Evolutionary conservation across 1,140 invertebrate genomes (phyloP).

Genomic region (Drosophila subobscura): DNA sequence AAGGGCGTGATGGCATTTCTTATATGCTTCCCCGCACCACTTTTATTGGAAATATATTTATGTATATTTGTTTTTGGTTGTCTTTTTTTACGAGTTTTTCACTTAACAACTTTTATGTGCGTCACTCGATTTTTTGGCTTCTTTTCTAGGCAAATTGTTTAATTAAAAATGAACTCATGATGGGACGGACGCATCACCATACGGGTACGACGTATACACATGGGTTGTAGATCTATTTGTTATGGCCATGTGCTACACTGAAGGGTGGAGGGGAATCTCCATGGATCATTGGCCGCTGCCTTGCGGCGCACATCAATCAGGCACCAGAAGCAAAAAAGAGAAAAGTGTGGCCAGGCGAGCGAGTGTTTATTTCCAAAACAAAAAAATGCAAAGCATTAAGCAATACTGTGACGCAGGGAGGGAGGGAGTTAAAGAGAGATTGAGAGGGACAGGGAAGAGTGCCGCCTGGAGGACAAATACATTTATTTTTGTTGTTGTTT

Average conservation of each 20-base stretch:
- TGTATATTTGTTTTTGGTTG: not conserved
- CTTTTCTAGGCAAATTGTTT: slow-evolving; percentile 54
- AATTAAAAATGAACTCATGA: slow-evolving; percentile 76
- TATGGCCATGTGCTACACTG: slow-evolving; percentile 45
- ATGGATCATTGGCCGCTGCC: too few species aligned
- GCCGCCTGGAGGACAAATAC: not conserved
- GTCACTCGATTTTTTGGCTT: slow-evolving; percentile 28
- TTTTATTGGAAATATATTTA: slow-evolving; percentile 20
- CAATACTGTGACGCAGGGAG: slow-evolving; percentile 10
- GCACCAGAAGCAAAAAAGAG: slow-evolving; percentile 22
- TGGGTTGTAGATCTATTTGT: slow-evolving; percentile 19
- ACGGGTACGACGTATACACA: not conserved
- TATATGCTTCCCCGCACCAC: slow-evolving; percentile 14
- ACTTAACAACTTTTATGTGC: slow-evolving; percentile 65
- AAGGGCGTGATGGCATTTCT: slow-evolving; percentile 35
- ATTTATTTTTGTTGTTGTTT: slow-evolving; percentile 57
- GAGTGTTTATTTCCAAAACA: slow-evolving; percentile 73
- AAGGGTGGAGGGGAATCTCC: slow-evolving; percentile 5
- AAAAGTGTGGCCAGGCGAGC: slow-evolving; percentile 67
- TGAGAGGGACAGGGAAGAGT: slow-evolving; percentile 10
- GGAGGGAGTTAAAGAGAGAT: slow-evolving; percentile 16
- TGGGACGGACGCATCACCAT: not conserved
- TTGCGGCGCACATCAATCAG: slow-evolving; percentile 63
- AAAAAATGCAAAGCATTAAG: slow-evolving; percentile 43
- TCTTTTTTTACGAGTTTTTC: slow-evolving; percentile 20